Percentiles rank a stretch among this genome's conserved stretches.
These are phyloP conservation scores for Teinopalpus imperialis DNA, from an alignment of 2,888 invertebrate species.

Conservation along the genomic window DNA sequence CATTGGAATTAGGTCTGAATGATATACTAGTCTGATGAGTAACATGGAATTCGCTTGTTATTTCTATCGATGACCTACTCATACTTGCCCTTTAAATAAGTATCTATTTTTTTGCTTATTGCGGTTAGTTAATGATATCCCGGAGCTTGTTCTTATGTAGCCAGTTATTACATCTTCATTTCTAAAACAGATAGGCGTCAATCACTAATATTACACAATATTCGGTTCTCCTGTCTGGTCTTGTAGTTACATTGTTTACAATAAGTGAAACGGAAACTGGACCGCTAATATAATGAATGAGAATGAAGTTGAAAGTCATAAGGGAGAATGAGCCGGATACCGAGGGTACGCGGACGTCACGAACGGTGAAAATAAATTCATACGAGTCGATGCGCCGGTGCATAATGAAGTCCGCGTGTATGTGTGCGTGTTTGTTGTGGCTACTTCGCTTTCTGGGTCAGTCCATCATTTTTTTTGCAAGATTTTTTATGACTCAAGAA, in stretches of 20 bases:
- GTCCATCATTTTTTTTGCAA: constrained; percentile 9
- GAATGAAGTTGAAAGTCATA: constrained; percentile 10
- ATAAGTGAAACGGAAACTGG: too few species aligned
- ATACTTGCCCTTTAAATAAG: not conserved
- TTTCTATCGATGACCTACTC: not conserved
- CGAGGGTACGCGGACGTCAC: constrained; percentile 41
- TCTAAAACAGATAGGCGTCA: too few species aligned
- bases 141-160: too few species aligned
- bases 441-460: constrained; percentile 27
- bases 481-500: constrained; percentile 6
- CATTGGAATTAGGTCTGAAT: constrained; percentile 12
- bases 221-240: too few species aligned
- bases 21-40: not conserved
- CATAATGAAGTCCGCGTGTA: constrained; percentile 41
- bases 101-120: too few species aligned
- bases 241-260: too few species aligned
- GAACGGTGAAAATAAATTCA: constrained; percentile 45
- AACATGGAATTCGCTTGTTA: not conserved
- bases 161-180: too few species aligned
- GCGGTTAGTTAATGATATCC: too few species aligned
- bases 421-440: constrained; percentile 24
- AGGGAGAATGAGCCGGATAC: constrained; percentile 42
- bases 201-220: too few species aligned
- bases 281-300: too few species aligned
- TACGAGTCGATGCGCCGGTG: constrained; percentile 37